Evolutionary conservation across 2,888 invertebrate genomes (phyloP), one percentile per base, ranked within the genome.

Genomic region (Ommatoiulus sabulosus): DNA sequence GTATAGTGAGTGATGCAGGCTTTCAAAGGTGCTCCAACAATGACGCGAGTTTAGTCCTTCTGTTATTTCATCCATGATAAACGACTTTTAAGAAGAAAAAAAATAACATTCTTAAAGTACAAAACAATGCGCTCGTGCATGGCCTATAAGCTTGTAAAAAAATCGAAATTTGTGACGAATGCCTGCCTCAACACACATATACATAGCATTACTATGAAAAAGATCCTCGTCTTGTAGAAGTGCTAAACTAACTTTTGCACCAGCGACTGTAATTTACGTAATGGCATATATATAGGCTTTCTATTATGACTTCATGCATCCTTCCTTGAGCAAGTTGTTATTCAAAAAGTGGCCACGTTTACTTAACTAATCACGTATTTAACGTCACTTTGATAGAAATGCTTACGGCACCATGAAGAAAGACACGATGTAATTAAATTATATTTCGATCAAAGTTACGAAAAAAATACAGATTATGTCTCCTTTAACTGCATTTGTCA

Each of bases 121-220:
- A 24, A 72, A 24, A 72, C 72, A 20, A 20, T 20, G 72, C 24
- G 72, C 72, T 72, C 20, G 6, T n/a, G n/a, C n/a, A n/a, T 72
- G 72, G 20, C 72, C 24, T 24, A n/a, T n/a, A 72, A 72, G 72
- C 20, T 24, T 72, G 72, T 52, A 52, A n/a, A n/a, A 63, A 63
- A 63, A 63, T n/a, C n/a, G 63, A 63, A 63, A 63, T 63, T 63
- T 63, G n/a, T n/a, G n/a, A 63, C 17, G n/a, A 63, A n/a, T 63
- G 63, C 63, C 17, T 63, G 17, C 17, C 17, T 17, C 63, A 52
- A 15, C 52, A 15, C 12, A 10, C 8, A 46, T 46, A 46, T 46
- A 10, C 8, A 10, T 46, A 46, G 8, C 46, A 10, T 6, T 12
- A 46, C 46, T 46, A 46, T 46, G 12, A 52, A 52, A 52, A 52